phyloP scores from a whole-genome alignment of 2,797 vertebrate species.

The Phataginus tetradactyla region DNA sequence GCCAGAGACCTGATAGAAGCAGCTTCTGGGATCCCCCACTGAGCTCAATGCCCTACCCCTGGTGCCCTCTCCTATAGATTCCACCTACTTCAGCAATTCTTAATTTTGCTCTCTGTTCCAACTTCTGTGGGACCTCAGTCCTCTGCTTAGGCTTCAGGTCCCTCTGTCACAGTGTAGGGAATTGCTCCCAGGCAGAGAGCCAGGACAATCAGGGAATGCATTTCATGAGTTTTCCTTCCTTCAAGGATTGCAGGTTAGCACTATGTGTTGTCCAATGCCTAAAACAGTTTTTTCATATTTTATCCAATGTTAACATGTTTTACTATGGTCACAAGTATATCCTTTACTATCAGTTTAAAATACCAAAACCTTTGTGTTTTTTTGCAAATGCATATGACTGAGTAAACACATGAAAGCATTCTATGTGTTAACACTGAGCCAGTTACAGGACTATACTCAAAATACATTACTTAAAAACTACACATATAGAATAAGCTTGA shows the following conservation, averaged over 20 bases:
- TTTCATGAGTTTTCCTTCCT: background rate
- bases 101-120: background rate
- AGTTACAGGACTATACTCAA: background rate
- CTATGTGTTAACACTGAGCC: background rate
- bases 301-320: background rate
- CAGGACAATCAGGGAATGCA: background rate
- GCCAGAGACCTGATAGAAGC: background rate
- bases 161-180: background rate
- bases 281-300: conserved; percentile 11
- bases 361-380: background rate
- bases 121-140: background rate
- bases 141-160: background rate
- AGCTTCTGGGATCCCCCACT: background rate
- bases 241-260: background rate
- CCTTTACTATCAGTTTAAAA: background rate
- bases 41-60: background rate
- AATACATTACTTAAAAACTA: background rate
- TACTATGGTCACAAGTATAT: background rate
- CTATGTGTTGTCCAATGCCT: background rate
- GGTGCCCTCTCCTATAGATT: background rate
- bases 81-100: background rate
- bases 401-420: background rate
- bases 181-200: background rate
- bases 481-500: background rate
- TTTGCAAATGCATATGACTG: background rate